Evolutionary conservation across 2,888 invertebrate species (phyloP).

Genomic region (Acronicta leporina): DNA sequence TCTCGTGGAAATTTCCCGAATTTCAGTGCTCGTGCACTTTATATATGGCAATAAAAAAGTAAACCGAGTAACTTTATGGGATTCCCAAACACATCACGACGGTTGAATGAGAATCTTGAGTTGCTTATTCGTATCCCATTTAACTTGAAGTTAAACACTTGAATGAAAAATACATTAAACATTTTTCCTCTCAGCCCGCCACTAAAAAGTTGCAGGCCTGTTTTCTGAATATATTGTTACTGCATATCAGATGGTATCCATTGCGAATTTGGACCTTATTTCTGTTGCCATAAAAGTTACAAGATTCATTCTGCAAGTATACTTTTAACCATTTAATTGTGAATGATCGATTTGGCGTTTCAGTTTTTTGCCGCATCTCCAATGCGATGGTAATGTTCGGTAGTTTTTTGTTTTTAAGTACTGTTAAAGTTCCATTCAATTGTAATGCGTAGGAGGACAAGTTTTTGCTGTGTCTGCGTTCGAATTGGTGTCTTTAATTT

Average conservation of each 20-base stretch:
- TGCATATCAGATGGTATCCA: not conserved
- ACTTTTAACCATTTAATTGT: constrained; percentile 52
- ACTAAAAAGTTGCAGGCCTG: constrained; percentile 37
- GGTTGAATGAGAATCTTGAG: constrained; percentile 49
- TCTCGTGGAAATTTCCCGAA: too few species aligned
- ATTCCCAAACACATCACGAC: constrained; percentile 46
- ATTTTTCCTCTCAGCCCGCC: constrained; percentile 55
- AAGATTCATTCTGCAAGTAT: not conserved
- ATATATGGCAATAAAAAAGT: too few species aligned
- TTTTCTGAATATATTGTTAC: constrained; percentile 30
- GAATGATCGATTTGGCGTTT: constrained; percentile 41
- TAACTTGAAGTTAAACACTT: constrained; percentile 50
- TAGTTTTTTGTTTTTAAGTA: constrained; percentile 25
- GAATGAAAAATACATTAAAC: constrained; percentile 70
- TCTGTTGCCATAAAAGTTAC: not conserved
- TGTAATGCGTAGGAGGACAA: constrained; percentile 18
- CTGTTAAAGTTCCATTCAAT: constrained; percentile 52
- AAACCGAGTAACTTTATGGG: constrained; percentile 12
- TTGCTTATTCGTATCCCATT: constrained; percentile 51
- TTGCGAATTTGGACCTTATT: not conserved
- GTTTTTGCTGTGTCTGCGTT: constrained; percentile 18
- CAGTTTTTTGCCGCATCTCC: constrained; percentile 42
- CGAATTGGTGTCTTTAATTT: not conserved
- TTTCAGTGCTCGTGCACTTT: too few species aligned
- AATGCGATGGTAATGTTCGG: constrained; percentile 36